Evolutionary conservation across 2,888 invertebrate genomes (phyloP).

Genomic region (Parapristionchus giblindavisi): DNA sequence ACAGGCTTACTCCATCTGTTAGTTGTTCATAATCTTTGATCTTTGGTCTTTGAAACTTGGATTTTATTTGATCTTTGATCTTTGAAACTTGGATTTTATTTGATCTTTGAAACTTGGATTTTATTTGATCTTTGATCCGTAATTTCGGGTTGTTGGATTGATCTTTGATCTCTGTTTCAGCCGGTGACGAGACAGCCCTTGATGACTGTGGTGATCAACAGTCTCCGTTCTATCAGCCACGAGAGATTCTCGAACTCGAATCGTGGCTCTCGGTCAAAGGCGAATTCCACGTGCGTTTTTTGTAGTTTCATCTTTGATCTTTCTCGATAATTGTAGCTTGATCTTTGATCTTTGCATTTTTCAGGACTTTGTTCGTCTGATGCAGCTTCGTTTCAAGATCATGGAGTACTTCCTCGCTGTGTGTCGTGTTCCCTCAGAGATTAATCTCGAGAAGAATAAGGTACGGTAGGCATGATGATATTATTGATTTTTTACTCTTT

Average conservation of each 20-base stretch:
- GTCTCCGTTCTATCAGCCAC: conserved; percentile 11
- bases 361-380: conserved; percentile 47
- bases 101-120: no score
- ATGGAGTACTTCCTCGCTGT: conserved; percentile 64
- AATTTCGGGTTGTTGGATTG: no score
- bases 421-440: conserved; percentile 44
- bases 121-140: no score
- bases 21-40: no score
- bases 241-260: conserved; percentile 35
- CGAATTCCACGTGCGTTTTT: conserved; percentile 13
- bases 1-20: conserved; percentile 54
- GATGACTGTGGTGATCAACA: conserved; percentile 18
- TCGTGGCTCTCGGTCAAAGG: conserved; percentile 34
- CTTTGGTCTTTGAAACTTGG: no score
- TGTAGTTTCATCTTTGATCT: neutral
- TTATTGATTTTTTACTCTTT: conserved; percentile 11
- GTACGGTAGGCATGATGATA: conserved; percentile 1
- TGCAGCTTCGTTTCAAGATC: conserved; percentile 61
- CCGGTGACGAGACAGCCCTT: neutral
- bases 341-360: conserved; percentile 16
- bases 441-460: conserved; percentile 24
- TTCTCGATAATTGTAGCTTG: neutral
- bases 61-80: no score
- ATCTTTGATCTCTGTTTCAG: no score
- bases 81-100: no score